Base-by-base conservation (phyloP, 64 coral and sea anemone genomes). In the Stichodactyla helianthus region DNA sequence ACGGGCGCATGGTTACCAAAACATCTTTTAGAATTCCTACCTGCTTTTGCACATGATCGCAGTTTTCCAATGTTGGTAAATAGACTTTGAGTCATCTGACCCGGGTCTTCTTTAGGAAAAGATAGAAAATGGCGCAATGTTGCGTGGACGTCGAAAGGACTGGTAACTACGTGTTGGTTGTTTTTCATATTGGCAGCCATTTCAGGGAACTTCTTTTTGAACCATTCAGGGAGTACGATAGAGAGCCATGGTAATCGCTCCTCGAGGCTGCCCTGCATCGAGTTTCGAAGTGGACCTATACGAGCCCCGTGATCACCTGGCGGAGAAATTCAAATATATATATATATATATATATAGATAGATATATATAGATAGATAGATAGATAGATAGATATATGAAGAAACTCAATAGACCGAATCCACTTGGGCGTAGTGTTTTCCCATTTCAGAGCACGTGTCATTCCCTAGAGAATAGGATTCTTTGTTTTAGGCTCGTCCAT, bases 101-200 rank as follows among this genome's bases (percentile, higher is more conserved):
- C 82, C 19, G 23, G 10, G 14, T 89, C 85, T 18, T 74, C 54
- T 51, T 85, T 59, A 2, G 93, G 93, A 53, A 83, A 95, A n/a
- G 85, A 65, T 16, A 95, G 59, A 51, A 95, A 27, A 82, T 95
- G 93, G 53, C 82, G 85, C 19, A 95, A 87, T 5, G 93, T 95
- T 44, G 93, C 93, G 71, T 95, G 89, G 6, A 95, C 50, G 60
- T 95, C 93, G 74, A 95, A 95, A 9, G 93, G 89, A 28, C 85
- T 84, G 5, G 89, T 95, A 44, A 95, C 85, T 25, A 91, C 62
- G 10, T 91, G 55, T 35, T 62, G 62, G 61, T 95, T 95, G 54
- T 88, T 84, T 52, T 59, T 71, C 4, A 95, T 52, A 59, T 91
- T 95, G 4, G 60, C 17, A 10, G 74, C 67, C 10, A 95, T 62